A percentile compares a stretch with the other conserved stretches of the same genome.
phyloP scores from a whole-genome alignment of 2,113 vertebrate genomes.

The Petromus typicus region DNA sequence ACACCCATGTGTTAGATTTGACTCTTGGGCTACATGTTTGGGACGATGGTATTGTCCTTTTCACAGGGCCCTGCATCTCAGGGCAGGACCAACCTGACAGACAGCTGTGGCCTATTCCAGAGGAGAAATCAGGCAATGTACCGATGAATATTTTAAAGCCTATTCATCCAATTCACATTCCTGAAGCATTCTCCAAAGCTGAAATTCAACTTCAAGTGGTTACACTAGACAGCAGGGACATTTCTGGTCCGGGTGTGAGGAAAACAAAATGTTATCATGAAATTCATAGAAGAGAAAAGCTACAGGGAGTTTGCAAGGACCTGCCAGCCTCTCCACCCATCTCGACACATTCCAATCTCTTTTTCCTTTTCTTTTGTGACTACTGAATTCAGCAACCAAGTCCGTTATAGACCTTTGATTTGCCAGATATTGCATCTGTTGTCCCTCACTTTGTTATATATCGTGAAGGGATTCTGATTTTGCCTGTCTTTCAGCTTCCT shows the following conservation, averaged over 20 bases:
- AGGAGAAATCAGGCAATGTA: slow-evolving; percentile 24
- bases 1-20: not conserved
- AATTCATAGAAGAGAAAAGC: not conserved
- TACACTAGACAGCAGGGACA: not conserved
- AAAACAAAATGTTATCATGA: not conserved
- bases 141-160: slow-evolving; percentile 35
- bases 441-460: not conserved
- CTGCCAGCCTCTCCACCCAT: not conserved
- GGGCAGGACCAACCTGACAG: too few relatives aligned
- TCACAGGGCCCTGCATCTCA: not conserved
- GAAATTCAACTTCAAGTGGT: not conserved
- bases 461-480: not conserved
- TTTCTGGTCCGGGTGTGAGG: not conserved
- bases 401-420: not conserved
- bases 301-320: not conserved
- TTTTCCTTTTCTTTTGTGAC: not conserved
- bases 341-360: not conserved
- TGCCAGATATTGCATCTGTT: not conserved
- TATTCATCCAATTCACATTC: slow-evolving; percentile 3
- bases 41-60: not conserved
- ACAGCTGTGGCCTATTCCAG: not conserved
- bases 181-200: not conserved
- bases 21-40: not conserved
- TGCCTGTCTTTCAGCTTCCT: not conserved
- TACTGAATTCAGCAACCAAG: not conserved